phyloP scores from a whole-genome alignment of 2,888 invertebrate species.

The Agonopterix arenella region DNA sequence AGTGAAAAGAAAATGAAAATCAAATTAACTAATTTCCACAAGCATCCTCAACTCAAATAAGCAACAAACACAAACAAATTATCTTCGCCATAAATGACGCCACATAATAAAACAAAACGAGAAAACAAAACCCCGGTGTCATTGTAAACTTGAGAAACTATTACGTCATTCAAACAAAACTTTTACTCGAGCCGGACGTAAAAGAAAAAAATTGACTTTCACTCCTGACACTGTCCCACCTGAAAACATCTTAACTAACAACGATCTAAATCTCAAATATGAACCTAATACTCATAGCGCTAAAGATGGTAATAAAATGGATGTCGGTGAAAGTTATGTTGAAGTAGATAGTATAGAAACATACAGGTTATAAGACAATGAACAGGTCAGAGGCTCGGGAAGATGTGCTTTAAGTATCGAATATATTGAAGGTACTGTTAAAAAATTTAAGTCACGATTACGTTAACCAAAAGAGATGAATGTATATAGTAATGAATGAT shows the following conservation, averaged over 20 bases:
- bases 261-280: slow-evolving; percentile 18
- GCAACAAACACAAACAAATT: slow-evolving; percentile 14
- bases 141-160: slow-evolving; percentile 39
- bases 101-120: slow-evolving; percentile 18
- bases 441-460: too few species aligned
- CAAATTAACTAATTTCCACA: too few species aligned
- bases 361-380: slow-evolving; percentile 45
- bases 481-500: too few species aligned
- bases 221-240: slow-evolving; percentile 33
- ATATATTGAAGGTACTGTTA: neutral
- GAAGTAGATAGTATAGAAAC: slow-evolving; percentile 3
- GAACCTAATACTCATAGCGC: slow-evolving; percentile 3
- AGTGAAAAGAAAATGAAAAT: too few species aligned
- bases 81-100: slow-evolving; percentile 14
- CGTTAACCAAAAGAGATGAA: too few species aligned
- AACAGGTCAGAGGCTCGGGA: slow-evolving; percentile 53
- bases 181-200: slow-evolving; percentile 68
- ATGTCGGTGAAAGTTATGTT: too few species aligned
- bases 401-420: slow-evolving; percentile 20
- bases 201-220: slow-evolving; percentile 65
- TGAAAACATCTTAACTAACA: slow-evolving; percentile 24
- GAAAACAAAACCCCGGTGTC: slow-evolving; percentile 23
- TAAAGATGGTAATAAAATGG: slow-evolving; percentile 10
- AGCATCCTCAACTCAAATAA: too few species aligned
- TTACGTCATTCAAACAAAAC: slow-evolving; percentile 62